Evolutionary conservation across 2,888 invertebrate genomes (phyloP).

Genomic region (Chrysolina oricalcia): DNA sequence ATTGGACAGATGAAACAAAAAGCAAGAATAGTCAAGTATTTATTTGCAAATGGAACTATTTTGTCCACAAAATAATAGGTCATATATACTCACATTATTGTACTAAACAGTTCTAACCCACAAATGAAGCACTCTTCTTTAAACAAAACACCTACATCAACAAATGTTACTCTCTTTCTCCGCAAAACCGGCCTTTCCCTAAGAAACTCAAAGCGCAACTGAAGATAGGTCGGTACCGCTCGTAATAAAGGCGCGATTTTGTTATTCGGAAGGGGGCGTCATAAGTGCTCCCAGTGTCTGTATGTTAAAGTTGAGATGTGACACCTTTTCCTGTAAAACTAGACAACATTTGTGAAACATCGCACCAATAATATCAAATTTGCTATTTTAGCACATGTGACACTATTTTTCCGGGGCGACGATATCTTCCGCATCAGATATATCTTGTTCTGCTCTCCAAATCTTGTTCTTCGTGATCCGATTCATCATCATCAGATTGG

Average conservation of each 20-base stretch:
- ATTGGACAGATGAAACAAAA: neutral
- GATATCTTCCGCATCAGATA: too few species aligned
- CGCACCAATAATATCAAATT: conserved; percentile 3
- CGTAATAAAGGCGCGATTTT: neutral
- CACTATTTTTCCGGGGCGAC: neutral
- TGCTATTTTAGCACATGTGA: neutral
- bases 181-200: neutral
- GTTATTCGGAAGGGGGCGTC: neutral
- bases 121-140: conserved; percentile 2
- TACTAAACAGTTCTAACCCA: neutral
- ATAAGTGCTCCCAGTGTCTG: neutral
- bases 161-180: conserved; percentile 11
- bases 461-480: too few species aligned
- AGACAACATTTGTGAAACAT: neutral
- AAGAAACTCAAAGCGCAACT: neutral
- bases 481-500: too few species aligned
- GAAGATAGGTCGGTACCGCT: neutral
- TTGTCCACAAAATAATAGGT: conserved; percentile 5
- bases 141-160: neutral
- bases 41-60: neutral
- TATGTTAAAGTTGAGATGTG: neutral
- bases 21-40: neutral
- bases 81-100: conserved; percentile 8
- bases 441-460: too few species aligned
- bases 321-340: conserved; percentile 9